These are phyloP conservation scores for Osmerus mordax DNA, from an alignment of 2,113 vertebrate species.

Conservation along the genomic window DNA sequence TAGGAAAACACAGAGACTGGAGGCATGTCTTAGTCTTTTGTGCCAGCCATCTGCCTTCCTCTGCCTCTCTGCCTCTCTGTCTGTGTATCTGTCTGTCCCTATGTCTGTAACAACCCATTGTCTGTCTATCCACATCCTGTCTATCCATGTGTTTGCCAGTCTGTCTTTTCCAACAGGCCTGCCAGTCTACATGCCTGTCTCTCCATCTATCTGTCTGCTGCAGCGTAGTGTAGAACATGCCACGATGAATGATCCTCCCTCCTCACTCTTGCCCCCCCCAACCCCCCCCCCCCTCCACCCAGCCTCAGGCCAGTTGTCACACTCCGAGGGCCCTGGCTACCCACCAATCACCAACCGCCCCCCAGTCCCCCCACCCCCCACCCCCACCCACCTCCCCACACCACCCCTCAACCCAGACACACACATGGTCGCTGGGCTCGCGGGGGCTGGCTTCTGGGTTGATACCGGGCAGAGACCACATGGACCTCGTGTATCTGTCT, in stretches of 20 bases:
- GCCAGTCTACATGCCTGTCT: conserved; percentile 1
- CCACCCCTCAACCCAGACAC: not conserved
- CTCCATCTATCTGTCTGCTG: conserved; percentile 5
- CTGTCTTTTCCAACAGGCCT: no score
- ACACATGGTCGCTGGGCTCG: not conserved
- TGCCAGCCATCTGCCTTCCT: conserved; percentile 2
- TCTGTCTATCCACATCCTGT: no score
- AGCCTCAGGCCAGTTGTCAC: conserved; percentile 40
- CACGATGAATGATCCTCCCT: conserved; percentile 40
- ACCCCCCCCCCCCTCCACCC: conserved; percentile 39
- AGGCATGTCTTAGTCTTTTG: conserved; percentile 16
- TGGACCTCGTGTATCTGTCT: not conserved
- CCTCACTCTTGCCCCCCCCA: conserved; percentile 30
- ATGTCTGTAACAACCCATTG: no score
- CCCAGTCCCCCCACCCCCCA: conserved; percentile 4
- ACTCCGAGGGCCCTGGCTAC: conserved; percentile 39
- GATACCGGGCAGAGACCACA: conserved; percentile 4
- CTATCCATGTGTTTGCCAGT: no score
- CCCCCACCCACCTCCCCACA: not conserved
- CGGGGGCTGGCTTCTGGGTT: not conserved
- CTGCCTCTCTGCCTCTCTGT: not conserved
- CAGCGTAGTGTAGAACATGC: not conserved
- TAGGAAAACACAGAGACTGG: conserved; percentile 37
- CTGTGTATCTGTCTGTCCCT: not conserved
- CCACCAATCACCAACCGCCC: conserved; percentile 16